Conservation (phyloP, 1,140 invertebrate genomes). For the Hirudo medicinalis region DNA sequence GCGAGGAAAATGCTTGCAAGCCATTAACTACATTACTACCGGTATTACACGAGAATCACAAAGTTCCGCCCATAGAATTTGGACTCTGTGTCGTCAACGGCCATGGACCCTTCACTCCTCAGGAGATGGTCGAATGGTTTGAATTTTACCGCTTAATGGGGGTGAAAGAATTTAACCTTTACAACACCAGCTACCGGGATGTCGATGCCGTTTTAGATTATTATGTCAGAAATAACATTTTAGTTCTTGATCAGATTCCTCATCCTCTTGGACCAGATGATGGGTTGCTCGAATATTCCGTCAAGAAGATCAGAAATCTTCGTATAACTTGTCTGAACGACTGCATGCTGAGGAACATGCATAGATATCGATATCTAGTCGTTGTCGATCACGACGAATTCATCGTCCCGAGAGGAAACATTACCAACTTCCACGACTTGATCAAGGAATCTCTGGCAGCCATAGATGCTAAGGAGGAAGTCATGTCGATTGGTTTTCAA, state of each 20-base stretch:
- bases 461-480: background rate
- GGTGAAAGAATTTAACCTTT: slow-evolving; percentile 13
- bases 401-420: slow-evolving; percentile 55
- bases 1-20: background rate
- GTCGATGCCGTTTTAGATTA: background rate
- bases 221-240: background rate
- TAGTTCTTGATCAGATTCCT: background rate
- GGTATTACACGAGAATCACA: background rate
- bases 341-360: slow-evolving; percentile 77
- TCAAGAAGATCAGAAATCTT: background rate
- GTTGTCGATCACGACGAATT: slow-evolving; percentile 83
- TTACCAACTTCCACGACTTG: slow-evolving; percentile 7
- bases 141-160: slow-evolving; percentile 12
- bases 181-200: slow-evolving; percentile 4
- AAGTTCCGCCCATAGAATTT: background rate
- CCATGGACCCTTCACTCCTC: background rate
- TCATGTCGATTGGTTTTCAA: background rate
- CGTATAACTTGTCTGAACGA: slow-evolving; percentile 53
- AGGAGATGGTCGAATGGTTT: slow-evolving; percentile 14
- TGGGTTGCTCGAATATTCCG: slow-evolving; percentile 51
- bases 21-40: background rate
- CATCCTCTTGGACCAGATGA: background rate
- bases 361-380: slow-evolving; percentile 61
- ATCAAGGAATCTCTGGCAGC: background rate
- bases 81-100: slow-evolving; percentile 11